phyloP scores from a whole-genome alignment of 2,797 vertebrate species.

The Trachops cirrhosus region DNA sequence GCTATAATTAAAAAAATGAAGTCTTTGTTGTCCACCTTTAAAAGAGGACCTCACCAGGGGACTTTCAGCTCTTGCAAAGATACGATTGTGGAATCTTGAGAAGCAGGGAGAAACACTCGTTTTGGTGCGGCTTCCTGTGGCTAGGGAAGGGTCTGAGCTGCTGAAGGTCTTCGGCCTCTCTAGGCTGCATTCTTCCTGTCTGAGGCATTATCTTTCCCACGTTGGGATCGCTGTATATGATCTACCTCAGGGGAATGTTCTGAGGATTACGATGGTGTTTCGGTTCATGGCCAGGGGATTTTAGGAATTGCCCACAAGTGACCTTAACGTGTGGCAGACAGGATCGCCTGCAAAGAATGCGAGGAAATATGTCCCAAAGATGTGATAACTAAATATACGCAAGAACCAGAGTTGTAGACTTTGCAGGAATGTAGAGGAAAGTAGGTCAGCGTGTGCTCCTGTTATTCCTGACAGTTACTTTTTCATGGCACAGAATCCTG shows the following conservation, averaged over 20 bases:
- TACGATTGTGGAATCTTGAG: neutral
- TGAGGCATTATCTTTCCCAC: neutral
- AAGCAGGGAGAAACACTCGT: neutral
- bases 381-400: neutral
- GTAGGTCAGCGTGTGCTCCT: conserved; percentile 62
- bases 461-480: conserved; percentile 58
- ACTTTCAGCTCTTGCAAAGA: neutral
- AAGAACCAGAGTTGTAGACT: conserved; percentile 52
- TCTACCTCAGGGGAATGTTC: neutral
- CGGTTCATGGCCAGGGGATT: neutral
- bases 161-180: neutral
- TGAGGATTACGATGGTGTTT: neutral
- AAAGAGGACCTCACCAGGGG: neutral
- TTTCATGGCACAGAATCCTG: conserved; percentile 45
- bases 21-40: neutral
- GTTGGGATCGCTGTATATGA: neutral
- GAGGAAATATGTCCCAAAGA: neutral
- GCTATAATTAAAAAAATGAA: neutral
- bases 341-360: neutral
- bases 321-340: neutral
- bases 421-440: conserved; percentile 59
- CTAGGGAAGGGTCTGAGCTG: neutral
- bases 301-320: neutral
- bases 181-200: neutral
- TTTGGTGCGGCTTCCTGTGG: neutral